These are phyloP conservation scores for Clarias batrachus DNA, from an alignment of 2,113 vertebrate species.

Conservation along the genomic window DNA sequence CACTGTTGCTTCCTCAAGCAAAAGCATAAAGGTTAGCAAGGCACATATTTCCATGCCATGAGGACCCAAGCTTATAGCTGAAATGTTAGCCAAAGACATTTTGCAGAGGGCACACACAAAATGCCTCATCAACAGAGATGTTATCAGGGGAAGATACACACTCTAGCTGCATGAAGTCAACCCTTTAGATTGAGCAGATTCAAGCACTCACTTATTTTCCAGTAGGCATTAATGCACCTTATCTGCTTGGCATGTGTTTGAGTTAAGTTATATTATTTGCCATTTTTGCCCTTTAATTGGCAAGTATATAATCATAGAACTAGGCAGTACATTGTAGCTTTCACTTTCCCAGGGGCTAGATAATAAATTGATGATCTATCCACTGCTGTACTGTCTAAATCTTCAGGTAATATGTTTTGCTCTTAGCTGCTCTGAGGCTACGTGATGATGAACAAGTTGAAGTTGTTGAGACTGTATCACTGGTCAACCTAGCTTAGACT, in stretches of 20 bases:
- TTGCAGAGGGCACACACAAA: background rate
- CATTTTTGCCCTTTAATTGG: background rate
- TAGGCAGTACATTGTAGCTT: background rate
- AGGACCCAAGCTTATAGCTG: background rate
- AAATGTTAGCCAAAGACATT: background rate
- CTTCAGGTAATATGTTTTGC: background rate
- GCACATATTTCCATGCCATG: background rate
- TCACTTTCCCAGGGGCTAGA: background rate
- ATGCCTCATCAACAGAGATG: background rate
- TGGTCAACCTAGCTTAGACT: background rate
- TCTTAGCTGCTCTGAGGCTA: background rate
- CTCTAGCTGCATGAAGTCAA: background rate
- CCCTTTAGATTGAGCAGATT: background rate
- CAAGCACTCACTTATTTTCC: background rate
- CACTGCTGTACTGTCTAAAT: background rate
- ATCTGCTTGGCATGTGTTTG: background rate
- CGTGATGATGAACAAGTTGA: constrained; percentile 18
- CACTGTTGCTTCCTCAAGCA: background rate
- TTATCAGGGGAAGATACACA: background rate
- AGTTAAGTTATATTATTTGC: background rate
- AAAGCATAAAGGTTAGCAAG: background rate
- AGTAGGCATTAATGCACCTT: background rate
- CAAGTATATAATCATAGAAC: background rate
- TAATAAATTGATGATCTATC: background rate
- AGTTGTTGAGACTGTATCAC: background rate